phyloP scores from a whole-genome alignment of 1,140 invertebrate species.

The Doryteuthis pealeii region DNA sequence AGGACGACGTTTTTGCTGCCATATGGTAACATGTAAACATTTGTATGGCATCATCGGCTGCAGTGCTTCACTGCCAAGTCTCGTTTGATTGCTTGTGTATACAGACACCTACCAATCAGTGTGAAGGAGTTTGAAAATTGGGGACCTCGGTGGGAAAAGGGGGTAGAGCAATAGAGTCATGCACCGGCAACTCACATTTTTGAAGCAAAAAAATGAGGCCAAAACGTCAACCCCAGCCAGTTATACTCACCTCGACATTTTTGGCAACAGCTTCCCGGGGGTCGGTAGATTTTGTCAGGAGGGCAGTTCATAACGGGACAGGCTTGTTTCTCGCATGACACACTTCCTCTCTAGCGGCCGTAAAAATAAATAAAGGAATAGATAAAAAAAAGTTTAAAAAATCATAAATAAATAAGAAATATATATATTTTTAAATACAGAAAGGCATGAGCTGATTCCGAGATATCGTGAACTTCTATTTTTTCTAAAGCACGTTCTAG shows the following conservation, averaged over 20 bases:
- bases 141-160: neutral
- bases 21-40: no score
- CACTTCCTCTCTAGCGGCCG: slow-evolving; percentile 41
- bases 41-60: no score
- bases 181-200: neutral
- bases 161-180: neutral
- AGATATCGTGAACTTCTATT: neutral
- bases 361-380: neutral
- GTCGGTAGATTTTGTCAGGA: slow-evolving; percentile 36
- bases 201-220: no score
- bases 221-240: no score
- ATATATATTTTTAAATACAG: neutral
- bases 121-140: neutral
- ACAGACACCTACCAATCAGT: no score
- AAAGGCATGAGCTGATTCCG: no score
- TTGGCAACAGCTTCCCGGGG: slow-evolving; percentile 49
- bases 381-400: neutral
- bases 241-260: slow-evolving; percentile 45
- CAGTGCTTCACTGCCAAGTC: no score
- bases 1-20: no score
- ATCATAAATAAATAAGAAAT: no score
- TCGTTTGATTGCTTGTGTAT: no score
- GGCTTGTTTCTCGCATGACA: slow-evolving; percentile 41
- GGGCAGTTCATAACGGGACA: slow-evolving; percentile 58
- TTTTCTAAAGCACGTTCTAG: neutral